A percentile compares a stretch with the other conserved stretches of the same genome.
phyloP scores from a whole-genome alignment of 2,797 vertebrate genomes.

The Parambassis ranga region DNA sequence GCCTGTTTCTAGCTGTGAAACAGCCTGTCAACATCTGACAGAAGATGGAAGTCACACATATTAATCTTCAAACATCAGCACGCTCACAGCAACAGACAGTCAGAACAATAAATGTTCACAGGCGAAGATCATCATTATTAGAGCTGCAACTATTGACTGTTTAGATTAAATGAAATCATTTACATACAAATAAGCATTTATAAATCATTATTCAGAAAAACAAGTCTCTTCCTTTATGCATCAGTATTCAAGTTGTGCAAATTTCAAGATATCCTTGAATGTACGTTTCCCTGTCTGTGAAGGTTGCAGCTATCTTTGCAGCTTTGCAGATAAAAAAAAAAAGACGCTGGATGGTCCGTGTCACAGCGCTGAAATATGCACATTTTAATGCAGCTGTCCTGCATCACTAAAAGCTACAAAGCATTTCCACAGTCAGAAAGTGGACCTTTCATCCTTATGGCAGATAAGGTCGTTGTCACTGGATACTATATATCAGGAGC shows the following conservation, averaged over 20 bases:
- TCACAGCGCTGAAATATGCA: background rate
- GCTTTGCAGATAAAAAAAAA: background rate
- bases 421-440: background rate
- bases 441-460: slow-evolving; percentile 16
- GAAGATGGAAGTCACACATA: background rate
- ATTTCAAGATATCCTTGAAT: slow-evolving; percentile 9
- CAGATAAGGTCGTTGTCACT: slow-evolving; percentile 10
- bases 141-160: too few species aligned
- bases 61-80: background rate
- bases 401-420: background rate
- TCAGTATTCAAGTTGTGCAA: background rate
- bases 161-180: too few species aligned
- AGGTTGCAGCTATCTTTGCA: slow-evolving; percentile 2
- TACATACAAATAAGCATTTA: background rate
- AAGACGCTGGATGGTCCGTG: background rate
- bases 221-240: background rate
- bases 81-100: background rate
- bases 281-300: background rate
- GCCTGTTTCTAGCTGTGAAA: background rate
- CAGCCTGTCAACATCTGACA: background rate
- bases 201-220: background rate
- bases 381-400: slow-evolving; percentile 11
- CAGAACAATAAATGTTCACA: background rate
- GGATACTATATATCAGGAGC: slow-evolving; percentile 5
- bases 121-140: background rate